phyloP scores from a whole-genome alignment of 2,888 invertebrate species.

The Ormyrus rosae region DNA sequence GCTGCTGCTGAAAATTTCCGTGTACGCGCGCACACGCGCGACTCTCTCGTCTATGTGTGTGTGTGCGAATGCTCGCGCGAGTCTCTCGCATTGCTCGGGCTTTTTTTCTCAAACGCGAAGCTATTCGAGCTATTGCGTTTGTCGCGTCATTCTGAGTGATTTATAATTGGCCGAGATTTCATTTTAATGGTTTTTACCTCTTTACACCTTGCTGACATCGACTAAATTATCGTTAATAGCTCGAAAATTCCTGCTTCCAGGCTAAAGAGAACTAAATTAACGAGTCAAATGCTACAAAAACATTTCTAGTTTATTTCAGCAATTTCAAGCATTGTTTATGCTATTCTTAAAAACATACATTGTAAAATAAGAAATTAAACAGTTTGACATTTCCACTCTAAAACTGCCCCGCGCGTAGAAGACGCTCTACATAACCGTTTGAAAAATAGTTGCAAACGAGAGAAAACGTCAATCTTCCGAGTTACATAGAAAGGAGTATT shows the following conservation, averaged over 20 bases:
- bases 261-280: slow-evolving; percentile 18
- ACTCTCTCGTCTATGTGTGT: neutral
- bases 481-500: too few species aligned
- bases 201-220: slow-evolving; percentile 33
- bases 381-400: too few species aligned
- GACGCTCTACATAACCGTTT: too few species aligned
- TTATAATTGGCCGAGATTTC: slow-evolving; percentile 46
- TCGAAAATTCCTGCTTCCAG: neutral
- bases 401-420: too few species aligned
- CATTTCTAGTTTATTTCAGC: neutral
- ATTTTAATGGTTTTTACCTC: slow-evolving; percentile 39
- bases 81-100: slow-evolving; percentile 10
- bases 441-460: too few species aligned
- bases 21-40: neutral
- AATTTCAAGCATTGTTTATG: too few species aligned
- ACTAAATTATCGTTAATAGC: slow-evolving; percentile 35
- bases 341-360: too few species aligned
- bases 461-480: too few species aligned
- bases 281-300: neutral
- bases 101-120: slow-evolving; percentile 5
- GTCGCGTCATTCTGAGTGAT: slow-evolving; percentile 20
- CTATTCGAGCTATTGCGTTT: slow-evolving; percentile 41
- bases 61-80: neutral
- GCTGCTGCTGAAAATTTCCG: slow-evolving; percentile 14
- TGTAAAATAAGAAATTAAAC: neutral